A percentile compares a stretch with the other conserved stretches of the same genome.
Evolutionary conservation across 2,797 vertebrate genomes (phyloP).

Genomic region (Sebastes oblongus): DNA sequence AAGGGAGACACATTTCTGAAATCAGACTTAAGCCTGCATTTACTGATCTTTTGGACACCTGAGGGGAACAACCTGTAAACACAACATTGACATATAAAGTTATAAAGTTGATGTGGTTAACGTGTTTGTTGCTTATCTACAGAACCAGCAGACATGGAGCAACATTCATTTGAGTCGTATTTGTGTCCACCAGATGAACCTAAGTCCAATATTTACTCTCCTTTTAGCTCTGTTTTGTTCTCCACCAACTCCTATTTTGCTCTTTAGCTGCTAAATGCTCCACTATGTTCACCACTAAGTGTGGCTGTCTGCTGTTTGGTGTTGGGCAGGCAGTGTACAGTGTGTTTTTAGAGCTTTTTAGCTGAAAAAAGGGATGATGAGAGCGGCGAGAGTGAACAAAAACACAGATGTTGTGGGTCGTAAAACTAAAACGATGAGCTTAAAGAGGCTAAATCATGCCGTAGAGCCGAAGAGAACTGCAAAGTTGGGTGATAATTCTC

Average conservation of each 20-base stretch:
- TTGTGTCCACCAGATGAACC: neutral
- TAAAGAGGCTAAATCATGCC: neutral
- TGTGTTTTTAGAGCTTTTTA: neutral
- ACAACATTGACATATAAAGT: neutral
- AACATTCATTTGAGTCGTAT: neutral
- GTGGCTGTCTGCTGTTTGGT: neutral
- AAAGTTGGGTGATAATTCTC: neutral
- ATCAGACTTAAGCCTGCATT: conserved; percentile 1
- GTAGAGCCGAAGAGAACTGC: neutral
- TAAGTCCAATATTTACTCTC: neutral
- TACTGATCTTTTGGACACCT: neutral
- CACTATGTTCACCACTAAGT: neutral
- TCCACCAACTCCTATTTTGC: neutral
- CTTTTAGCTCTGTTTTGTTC: neutral
- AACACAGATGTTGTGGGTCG: neutral
- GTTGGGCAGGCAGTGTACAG: neutral
- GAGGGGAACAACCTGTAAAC: neutral
- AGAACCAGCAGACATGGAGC: neutral
- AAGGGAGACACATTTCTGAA: neutral
- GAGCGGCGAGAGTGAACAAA: neutral
- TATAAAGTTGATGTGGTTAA: neutral
- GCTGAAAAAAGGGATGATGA: neutral
- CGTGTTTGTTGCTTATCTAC: neutral
- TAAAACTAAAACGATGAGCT: neutral
- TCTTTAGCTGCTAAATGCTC: neutral